A percentile compares a stretch with the other conserved stretches of the same genome.
Conservation (phyloP, 1,140 invertebrate genomes). For the Drosophila tristis region DNA sequence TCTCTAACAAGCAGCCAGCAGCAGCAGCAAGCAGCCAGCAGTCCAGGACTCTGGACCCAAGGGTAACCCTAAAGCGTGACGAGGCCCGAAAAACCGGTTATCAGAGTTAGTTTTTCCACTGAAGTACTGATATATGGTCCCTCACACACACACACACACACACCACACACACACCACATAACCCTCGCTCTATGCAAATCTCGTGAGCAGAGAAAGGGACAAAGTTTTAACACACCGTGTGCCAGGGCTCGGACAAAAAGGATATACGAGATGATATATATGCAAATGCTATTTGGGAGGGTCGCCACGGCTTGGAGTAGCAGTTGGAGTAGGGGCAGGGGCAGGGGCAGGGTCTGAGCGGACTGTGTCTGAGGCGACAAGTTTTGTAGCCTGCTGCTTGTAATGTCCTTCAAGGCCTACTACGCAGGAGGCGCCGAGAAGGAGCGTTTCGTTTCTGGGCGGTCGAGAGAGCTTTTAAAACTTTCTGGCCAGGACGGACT, state of each 20-base stretch:
- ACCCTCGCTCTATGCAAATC: conserved; percentile 39
- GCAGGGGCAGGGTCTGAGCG: neutral
- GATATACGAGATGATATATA: conserved; percentile 74
- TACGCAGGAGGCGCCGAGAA: no score
- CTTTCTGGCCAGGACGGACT: conserved; percentile 42
- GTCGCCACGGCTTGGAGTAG: neutral
- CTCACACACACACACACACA: conserved; percentile 1
- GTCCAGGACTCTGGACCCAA: conserved; percentile 24
- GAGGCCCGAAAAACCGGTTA: conserved; percentile 59
- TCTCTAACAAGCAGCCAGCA: conserved; percentile 39
- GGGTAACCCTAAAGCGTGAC: conserved; percentile 40
- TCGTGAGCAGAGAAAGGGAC: conserved; percentile 48
- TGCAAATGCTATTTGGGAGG: conserved; percentile 62
- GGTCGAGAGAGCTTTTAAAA: conserved; percentile 66
- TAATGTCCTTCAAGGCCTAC: conserved; percentile 74
- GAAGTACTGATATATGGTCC: conserved; percentile 44
- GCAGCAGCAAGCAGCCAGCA: conserved; percentile 23
- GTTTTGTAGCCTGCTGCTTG: conserved; percentile 69
- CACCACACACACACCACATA: neutral
- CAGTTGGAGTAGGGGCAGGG: neutral
- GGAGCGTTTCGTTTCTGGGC: neutral
- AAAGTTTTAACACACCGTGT: conserved; percentile 67
- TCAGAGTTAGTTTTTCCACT: conserved; percentile 39
- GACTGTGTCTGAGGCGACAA: conserved; percentile 50
- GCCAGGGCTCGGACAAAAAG: conserved; percentile 54